These are phyloP conservation scores for Tetrao urogallus DNA, from an alignment of 2,113 vertebrate genomes.

Conservation along the genomic window DNA sequence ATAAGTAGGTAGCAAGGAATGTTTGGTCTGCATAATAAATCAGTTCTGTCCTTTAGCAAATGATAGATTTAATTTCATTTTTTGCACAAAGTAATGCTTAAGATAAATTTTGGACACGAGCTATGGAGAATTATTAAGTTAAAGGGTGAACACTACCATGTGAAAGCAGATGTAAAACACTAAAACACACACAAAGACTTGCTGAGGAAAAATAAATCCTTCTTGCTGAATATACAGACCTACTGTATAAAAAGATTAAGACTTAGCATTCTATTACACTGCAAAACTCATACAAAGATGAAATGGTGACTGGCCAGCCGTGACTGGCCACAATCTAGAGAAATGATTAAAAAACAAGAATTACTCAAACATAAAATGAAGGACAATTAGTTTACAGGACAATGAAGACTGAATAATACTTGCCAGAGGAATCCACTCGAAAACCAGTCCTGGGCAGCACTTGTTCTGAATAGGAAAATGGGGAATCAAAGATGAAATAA, in stretches of 20 bases:
- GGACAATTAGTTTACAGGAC: slow-evolving; percentile 68
- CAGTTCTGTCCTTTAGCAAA: neutral
- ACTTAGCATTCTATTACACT: neutral
- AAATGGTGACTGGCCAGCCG: slow-evolving; percentile 23
- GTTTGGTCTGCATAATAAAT: neutral
- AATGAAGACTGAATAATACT: slow-evolving; percentile 78
- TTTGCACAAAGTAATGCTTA: neutral
- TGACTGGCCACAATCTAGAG: slow-evolving; percentile 6
- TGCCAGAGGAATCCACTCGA: slow-evolving; percentile 91
- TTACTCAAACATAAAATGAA: slow-evolving; percentile 74
- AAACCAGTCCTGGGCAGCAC: slow-evolving; percentile 89
- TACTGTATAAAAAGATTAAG: neutral
- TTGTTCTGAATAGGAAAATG: slow-evolving; percentile 89
- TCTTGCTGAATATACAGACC: neutral
- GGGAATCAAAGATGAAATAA: slow-evolving; percentile 81
- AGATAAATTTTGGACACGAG: neutral
- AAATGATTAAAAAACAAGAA: slow-evolving; percentile 64
- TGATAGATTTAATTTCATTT: neutral
- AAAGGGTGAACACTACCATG: neutral
- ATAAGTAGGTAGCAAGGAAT: neutral
- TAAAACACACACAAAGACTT: neutral
- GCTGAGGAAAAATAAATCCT: neutral
- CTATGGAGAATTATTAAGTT: neutral
- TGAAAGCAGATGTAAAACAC: slow-evolving; percentile 9
- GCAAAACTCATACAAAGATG: neutral